Percentiles rank a stretch among this genome's conserved stretches.
These are phyloP conservation scores for Megaceryle maxima DNA, from an alignment of 2,113 vertebrate genomes.

Conservation along the genomic window DNA sequence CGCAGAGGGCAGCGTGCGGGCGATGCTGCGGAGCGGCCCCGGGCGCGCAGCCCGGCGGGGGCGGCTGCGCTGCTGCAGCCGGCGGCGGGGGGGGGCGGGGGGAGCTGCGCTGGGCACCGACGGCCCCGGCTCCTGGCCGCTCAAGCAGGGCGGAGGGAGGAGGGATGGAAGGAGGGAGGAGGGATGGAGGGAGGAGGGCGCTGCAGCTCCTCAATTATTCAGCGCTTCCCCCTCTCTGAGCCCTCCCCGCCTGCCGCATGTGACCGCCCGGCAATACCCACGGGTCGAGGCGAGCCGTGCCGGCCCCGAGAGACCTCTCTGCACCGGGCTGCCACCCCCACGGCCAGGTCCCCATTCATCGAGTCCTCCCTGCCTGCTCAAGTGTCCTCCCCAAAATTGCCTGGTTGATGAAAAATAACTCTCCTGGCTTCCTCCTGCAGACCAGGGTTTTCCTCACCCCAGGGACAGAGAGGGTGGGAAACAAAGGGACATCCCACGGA, in stretches of 20 bases:
- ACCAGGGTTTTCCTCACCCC: neutral
- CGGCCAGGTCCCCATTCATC: neutral
- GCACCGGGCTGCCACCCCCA: neutral
- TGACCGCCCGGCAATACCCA: neutral
- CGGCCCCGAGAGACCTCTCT: neutral
- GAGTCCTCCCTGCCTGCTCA: neutral
- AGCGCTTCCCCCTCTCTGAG: slow-evolving; percentile 14
- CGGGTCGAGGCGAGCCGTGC: neutral
- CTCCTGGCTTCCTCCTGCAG: neutral
- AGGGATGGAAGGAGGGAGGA: neutral
- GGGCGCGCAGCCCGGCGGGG: neutral
- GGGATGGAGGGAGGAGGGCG: slow-evolving; percentile 1
- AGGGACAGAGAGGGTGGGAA: neutral
- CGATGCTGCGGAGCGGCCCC: neutral
- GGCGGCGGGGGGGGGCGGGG: neutral
- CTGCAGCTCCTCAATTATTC: slow-evolving; percentile 74
- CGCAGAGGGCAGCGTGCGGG: neutral
- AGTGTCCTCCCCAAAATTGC: neutral
- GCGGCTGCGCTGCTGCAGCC: neutral
- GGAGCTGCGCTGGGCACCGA: neutral
- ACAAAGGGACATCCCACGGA: neutral
- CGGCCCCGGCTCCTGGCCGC: neutral
- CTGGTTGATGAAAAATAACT: neutral
- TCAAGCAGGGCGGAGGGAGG: neutral
- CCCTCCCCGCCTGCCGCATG: slow-evolving; percentile 26